Evolutionary conservation across 2,888 invertebrate genomes (phyloP).

Genomic region (Celastrina argiolus): DNA sequence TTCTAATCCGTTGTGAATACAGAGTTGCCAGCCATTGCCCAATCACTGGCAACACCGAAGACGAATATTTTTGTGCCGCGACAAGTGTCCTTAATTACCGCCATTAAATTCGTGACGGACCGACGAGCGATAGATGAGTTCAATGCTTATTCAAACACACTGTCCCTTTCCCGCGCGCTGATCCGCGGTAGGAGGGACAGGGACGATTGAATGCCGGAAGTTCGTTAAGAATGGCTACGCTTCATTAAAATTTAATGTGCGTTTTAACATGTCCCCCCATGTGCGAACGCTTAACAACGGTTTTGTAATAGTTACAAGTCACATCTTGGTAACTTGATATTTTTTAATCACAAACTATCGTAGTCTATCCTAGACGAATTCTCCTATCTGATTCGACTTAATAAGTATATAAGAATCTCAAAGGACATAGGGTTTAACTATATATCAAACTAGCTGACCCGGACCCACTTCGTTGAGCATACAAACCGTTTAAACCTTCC

Average conservation of each 20-base stretch:
- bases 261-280: conserved; percentile 71
- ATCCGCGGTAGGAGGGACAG: conserved; percentile 40
- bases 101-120: conserved; percentile 67
- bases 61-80: conserved; percentile 66
- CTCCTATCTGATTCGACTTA: too few species aligned
- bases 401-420: too few species aligned
- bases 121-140: conserved; percentile 60
- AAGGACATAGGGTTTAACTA: too few species aligned
- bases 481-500: too few species aligned
- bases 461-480: too few species aligned
- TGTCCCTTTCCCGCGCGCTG: conserved; percentile 41
- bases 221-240: conserved; percentile 70
- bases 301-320: not conserved
- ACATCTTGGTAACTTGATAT: not conserved
- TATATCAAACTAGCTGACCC: too few species aligned
- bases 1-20: too few species aligned
- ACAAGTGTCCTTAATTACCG: conserved; percentile 67
- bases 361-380: too few species aligned
- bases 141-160: conserved; percentile 39
- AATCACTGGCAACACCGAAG: conserved; percentile 48
- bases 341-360: too few species aligned
- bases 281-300: conserved; percentile 40
- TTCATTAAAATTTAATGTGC: conserved; percentile 73
- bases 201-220: conserved; percentile 60
- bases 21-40: too few species aligned